Evolutionary conservation across 30 jellyfish, hydroid and myxozoan genomes (phyloP), one percentile per base, ranked within the genome.

Genomic region (Aurelia aurita): DNA sequence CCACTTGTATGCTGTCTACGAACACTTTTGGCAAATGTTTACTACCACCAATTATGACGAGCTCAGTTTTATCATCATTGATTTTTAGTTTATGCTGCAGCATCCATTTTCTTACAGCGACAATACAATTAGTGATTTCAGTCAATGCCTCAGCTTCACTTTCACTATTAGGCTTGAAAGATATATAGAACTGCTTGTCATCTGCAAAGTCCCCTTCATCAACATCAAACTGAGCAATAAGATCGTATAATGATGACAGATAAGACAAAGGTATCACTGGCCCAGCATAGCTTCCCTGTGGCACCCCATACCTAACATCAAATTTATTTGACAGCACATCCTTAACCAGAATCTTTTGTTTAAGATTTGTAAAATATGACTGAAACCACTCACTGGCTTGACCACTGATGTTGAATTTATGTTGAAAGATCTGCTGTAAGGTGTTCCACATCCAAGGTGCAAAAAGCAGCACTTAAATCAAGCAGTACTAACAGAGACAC

Each of bases 381-480:
- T 8, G 10, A 22, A 61, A 61, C 43, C 74, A 27, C n/a, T n/a
- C n/a, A 8, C 14, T 8, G 26, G 4, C 7, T 46, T 9, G 75
- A 19, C 11, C 75, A 2, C n/a, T n/a, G n/a, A 63, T 63, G 44
- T 23, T 23, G 44, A 9, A 23, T 63, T 16, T 23, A 2, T 15
- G 44, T 15, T 23, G 46, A 5, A 63, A 23, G 75, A 15, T 15
- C 4, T 63, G n/a, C 46, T 63, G 46, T 2, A 7, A 63, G 75
- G 3, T 19, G 21, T n/a, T n/a, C n/a, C n/a, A n/a, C n/a, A n/a
- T n/a, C n/a, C 51, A 81, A 75, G 25, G 85, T 65, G 26, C 67
- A 63, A 55, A 81, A 81, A 29, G 91, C 91, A 65, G 91, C 85
- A 2, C 77, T 39, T 7, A 46, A 63, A 63, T 81, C 91, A 28